Evolutionary conservation across 2,888 invertebrate genomes (phyloP).

Genomic region (Clanis bilineata): DNA sequence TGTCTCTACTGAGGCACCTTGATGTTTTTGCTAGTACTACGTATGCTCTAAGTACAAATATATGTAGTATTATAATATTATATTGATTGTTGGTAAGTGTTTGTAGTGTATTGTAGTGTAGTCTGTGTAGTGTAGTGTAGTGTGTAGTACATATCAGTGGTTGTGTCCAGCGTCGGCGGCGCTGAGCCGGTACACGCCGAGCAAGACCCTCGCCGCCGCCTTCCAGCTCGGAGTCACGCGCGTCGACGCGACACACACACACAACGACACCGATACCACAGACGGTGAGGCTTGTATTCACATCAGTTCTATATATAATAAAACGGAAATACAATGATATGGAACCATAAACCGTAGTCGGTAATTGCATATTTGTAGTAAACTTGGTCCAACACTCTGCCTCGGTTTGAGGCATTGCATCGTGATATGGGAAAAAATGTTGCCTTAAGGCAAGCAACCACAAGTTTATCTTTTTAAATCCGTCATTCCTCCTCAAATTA

Average conservation of each 20-base stretch:
- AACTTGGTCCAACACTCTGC: too few species aligned
- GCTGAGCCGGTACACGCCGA: conserved; percentile 92
- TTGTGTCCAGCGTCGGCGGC: conserved; percentile 85
- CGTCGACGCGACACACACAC: conserved; percentile 54
- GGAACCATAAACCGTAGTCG: too few species aligned
- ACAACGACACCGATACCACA: neutral
- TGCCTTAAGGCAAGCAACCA: too few species aligned
- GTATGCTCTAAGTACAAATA: neutral
- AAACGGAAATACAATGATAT: too few species aligned
- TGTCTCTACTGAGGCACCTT: too few species aligned
- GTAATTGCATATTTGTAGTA: too few species aligned
- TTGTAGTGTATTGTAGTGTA: neutral
- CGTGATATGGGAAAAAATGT: too few species aligned
- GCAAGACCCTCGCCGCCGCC: conserved; percentile 86
- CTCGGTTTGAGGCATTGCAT: too few species aligned
- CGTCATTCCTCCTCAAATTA: too few species aligned
- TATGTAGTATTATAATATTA: neutral
- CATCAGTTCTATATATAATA: neutral
- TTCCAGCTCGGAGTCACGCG: conserved; percentile 92
- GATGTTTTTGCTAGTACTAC: neutral
- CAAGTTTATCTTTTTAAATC: too few species aligned
- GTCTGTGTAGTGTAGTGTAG: too few species aligned
- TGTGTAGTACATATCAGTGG: conserved; percentile 14
- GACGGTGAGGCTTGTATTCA: neutral
- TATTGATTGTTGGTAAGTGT: too few species aligned